phyloP scores from a whole-genome alignment of 2,888 invertebrate species.

The Sericinus montela region DNA sequence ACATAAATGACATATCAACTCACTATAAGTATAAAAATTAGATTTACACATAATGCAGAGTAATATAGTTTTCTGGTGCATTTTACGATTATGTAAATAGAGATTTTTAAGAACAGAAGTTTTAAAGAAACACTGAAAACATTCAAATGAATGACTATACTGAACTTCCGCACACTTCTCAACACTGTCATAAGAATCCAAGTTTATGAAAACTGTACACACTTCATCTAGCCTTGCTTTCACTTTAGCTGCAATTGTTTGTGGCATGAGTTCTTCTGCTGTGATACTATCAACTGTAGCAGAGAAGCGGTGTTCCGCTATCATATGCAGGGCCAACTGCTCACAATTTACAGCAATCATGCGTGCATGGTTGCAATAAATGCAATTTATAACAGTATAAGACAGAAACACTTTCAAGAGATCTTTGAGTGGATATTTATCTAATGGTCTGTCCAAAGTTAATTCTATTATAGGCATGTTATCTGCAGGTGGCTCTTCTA shows the following conservation, averaged over 20 bases:
- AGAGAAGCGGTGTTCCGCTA: slow-evolving; percentile 88
- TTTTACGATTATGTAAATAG: slow-evolving; percentile 91
- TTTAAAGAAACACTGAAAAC: slow-evolving; percentile 90
- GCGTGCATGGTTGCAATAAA: slow-evolving; percentile 92
- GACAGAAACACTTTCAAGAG: slow-evolving; percentile 86
- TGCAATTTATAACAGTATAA: slow-evolving; percentile 84
- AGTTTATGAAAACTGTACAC: slow-evolving; percentile 84
- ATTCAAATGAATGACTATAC: slow-evolving; percentile 87
- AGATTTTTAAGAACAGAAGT: slow-evolving; percentile 90
- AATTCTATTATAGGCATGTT: slow-evolving; percentile 85
- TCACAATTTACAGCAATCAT: slow-evolving; percentile 91
- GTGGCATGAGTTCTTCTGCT: slow-evolving; percentile 84
- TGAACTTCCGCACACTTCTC: slow-evolving; percentile 77
- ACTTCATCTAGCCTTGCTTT: slow-evolving; percentile 81
- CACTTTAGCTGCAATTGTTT: slow-evolving; percentile 84
- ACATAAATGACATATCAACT: slow-evolving; percentile 91
- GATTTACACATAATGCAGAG: slow-evolving; percentile 93
- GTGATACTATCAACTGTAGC: slow-evolving; percentile 88
- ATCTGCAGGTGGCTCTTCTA: slow-evolving; percentile 57
- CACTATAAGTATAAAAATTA: slow-evolving; percentile 92
- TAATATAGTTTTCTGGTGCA: slow-evolving; percentile 90
- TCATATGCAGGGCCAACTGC: slow-evolving; percentile 88
- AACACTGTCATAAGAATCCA: slow-evolving; percentile 83
- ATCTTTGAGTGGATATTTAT: slow-evolving; percentile 85
- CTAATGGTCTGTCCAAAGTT: slow-evolving; percentile 85